These are phyloP conservation scores for Onchidella celtica DNA, from an alignment of 2,888 invertebrate genomes.

Conservation along the genomic window DNA sequence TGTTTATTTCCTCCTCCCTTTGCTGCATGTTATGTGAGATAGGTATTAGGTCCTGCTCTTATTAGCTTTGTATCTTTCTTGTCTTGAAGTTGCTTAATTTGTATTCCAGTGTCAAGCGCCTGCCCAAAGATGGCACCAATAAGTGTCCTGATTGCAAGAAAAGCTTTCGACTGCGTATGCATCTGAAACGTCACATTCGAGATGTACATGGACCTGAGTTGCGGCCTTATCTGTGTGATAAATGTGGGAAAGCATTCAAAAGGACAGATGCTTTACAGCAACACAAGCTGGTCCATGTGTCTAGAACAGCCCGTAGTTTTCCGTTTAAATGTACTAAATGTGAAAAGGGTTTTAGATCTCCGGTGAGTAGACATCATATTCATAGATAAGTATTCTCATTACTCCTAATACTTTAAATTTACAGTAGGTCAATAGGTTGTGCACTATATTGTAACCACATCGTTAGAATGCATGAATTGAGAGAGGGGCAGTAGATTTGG, in stretches of 20 bases:
- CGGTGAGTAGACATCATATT: conserved; percentile 63
- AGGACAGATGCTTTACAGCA: conserved; percentile 82
- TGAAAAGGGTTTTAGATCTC: conserved; percentile 77
- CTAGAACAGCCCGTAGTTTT: conserved; percentile 61
- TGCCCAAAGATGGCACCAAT: background rate
- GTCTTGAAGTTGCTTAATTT: too few relatives aligned
- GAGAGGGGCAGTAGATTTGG: too few relatives aligned
- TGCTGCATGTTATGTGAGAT: too few relatives aligned
- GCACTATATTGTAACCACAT: too few relatives aligned
- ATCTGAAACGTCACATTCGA: conserved; percentile 79
- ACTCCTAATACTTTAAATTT: too few relatives aligned
- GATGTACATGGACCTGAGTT: conserved; percentile 81
- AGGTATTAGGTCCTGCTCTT: too few relatives aligned
- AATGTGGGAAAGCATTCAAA: conserved; percentile 83
- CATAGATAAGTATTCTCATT: too few relatives aligned
- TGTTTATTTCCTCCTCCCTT: too few relatives aligned
- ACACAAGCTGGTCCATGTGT: conserved; percentile 80
- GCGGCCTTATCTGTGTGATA: conserved; percentile 82
- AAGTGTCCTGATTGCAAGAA: conserved; percentile 78
- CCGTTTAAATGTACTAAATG: conserved; percentile 75
- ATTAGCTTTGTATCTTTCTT: too few relatives aligned
- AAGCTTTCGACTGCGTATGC: conserved; percentile 78
- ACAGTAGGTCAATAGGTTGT: too few relatives aligned
- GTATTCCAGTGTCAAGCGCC: too few relatives aligned
- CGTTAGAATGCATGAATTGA: too few relatives aligned